These are phyloP conservation scores for Mamestra brassicae DNA, from an alignment of 2,888 invertebrate genomes.

Conservation along the genomic window DNA sequence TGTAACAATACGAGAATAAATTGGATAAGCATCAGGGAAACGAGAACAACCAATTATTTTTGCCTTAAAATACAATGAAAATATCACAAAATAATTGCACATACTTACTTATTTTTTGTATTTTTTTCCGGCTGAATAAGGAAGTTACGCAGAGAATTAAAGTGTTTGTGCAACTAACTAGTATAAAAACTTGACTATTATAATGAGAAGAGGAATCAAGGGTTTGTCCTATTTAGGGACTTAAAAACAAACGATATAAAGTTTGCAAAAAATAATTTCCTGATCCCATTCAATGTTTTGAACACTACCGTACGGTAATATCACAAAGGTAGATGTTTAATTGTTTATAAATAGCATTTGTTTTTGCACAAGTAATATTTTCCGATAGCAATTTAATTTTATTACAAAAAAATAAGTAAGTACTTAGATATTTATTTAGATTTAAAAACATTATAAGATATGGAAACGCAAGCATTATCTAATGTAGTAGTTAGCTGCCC, in stretches of 20 bases:
- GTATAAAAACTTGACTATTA: conserved; percentile 6
- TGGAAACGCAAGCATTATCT: background rate
- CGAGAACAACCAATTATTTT: conserved; percentile 20
- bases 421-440: background rate
- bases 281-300: background rate
- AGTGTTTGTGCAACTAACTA: background rate
- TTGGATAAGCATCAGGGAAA: conserved; percentile 28
- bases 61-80: background rate
- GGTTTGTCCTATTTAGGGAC: background rate
- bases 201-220: background rate
- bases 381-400: background rate
- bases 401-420: background rate
- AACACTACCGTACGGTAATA: background rate
- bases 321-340: background rate
- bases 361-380: background rate
- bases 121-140: conserved; percentile 21
- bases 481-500: background rate
- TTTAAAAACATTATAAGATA: background rate
- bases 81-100: conserved; percentile 26
- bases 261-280: background rate
- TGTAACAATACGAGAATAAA: conserved; percentile 27
- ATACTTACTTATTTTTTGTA: background rate
- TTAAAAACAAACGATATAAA: background rate
- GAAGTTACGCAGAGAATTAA: conserved; percentile 4
- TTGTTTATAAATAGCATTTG: background rate